phyloP scores from a whole-genome alignment of 2,888 invertebrate species.

The Dugesia japonica region DNA sequence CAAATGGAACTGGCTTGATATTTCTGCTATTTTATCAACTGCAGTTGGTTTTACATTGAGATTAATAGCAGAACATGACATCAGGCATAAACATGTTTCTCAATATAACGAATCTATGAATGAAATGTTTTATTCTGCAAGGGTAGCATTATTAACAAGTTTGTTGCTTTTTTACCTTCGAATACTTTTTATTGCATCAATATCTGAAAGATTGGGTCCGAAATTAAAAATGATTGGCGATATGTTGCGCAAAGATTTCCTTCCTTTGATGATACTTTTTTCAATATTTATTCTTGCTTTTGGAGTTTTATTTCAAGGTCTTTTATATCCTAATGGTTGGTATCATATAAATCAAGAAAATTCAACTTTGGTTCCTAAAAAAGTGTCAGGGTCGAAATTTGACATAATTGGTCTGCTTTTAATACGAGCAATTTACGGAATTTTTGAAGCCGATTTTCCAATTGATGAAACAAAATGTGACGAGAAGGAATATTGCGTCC shows the following conservation, averaged over 20 bases:
- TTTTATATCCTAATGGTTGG: constrained; percentile 33
- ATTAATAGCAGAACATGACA: not conserved
- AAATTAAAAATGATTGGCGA: constrained; percentile 34
- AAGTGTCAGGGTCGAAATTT: not conserved
- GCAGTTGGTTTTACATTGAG: constrained; percentile 2
- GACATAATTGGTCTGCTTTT: constrained; percentile 1
- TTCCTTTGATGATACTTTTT: constrained; percentile 32
- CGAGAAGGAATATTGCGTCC: not conserved
- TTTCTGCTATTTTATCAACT: not conserved
- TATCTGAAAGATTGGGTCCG: constrained; percentile 32
- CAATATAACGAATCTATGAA: not conserved
- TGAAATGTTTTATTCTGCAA: not conserved
- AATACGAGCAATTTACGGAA: constrained; percentile 26
- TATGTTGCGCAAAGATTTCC: constrained; percentile 32
- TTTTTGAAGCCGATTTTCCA: constrained; percentile 26
- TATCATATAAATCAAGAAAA: not conserved
- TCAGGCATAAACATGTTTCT: not conserved
- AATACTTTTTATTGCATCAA: constrained; percentile 31
- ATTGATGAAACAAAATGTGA: not conserved
- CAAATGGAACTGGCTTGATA: constrained; percentile 26
- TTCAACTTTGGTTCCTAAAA: not conserved
- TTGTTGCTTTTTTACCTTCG: constrained; percentile 27
- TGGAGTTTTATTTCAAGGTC: constrained; percentile 33
- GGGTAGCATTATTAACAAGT: constrained; percentile 23
- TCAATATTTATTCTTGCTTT: constrained; percentile 33